A percentile compares a stretch with the other conserved stretches of the same genome.
Conservation (phyloP, 2,113 vertebrate species). For the Apaloderma vittatum region DNA sequence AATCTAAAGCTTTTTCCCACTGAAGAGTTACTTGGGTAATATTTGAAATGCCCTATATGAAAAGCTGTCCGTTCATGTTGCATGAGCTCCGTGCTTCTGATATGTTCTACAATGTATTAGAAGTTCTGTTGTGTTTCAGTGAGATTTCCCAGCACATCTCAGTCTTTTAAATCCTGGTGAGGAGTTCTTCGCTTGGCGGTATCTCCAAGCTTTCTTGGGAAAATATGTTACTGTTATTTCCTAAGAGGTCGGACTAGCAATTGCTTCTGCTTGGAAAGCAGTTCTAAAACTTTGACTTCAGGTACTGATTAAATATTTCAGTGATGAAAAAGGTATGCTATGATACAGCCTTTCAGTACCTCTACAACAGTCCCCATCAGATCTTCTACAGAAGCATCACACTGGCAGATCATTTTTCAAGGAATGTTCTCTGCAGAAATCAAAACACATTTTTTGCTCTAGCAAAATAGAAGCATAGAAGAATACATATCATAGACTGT, state of each 20-base stretch:
- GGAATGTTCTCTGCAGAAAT: neutral
- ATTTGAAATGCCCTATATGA: neutral
- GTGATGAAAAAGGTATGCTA: neutral
- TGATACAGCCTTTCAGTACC: neutral
- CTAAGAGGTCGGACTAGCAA: neutral
- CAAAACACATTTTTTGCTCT: neutral
- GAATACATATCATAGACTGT: neutral
- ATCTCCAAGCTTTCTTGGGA: neutral
- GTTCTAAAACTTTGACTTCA: neutral
- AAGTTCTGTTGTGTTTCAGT: neutral
- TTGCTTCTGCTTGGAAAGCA: neutral
- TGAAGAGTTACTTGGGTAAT: neutral
- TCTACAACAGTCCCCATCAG: neutral
- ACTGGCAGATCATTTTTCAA: neutral
- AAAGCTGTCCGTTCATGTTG: neutral
- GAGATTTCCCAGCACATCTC: neutral
- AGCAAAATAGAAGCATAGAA: neutral
- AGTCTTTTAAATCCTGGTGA: neutral
- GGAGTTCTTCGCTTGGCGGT: neutral
- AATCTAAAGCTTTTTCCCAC: neutral
- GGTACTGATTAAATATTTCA: neutral
- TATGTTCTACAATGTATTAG: neutral
- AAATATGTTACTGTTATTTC: neutral
- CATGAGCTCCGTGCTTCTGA: rapidly evolving
- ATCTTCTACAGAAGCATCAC: neutral